Evolutionary conservation across 2,888 invertebrate genomes (phyloP).

Genomic region (Folsomia manolachei): DNA sequence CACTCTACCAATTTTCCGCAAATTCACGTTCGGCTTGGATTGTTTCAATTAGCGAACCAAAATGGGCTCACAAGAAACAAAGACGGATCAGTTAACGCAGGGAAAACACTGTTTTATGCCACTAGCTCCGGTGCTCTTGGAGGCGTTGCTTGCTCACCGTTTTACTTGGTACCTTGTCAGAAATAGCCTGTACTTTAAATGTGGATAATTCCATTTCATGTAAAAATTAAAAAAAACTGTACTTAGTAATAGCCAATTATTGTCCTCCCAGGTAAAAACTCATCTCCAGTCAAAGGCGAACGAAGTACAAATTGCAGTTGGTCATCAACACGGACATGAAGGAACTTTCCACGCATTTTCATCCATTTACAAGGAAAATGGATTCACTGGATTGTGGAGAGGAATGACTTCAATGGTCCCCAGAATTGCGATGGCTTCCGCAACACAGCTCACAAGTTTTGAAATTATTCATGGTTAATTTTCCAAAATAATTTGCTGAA

Average conservation of each 20-base stretch:
- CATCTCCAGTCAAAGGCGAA: conserved; percentile 70
- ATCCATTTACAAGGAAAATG: conserved; percentile 55
- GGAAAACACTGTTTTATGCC: conserved; percentile 68
- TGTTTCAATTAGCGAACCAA: conserved; percentile 69
- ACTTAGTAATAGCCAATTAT: too few relatives aligned
- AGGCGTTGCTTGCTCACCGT: conserved; percentile 76
- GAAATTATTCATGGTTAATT: conserved; percentile 50
- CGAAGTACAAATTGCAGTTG: conserved; percentile 74
- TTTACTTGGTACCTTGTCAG: conserved; percentile 69
- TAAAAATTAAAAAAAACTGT: too few relatives aligned
- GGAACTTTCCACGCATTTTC: conserved; percentile 66
- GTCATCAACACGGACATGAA: conserved; percentile 75
- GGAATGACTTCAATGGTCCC: conserved; percentile 72
- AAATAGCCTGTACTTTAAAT: conserved; percentile 20
- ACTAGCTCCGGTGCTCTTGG: conserved; percentile 76
- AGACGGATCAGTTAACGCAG: conserved; percentile 32
- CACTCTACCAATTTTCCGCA: conserved; percentile 81
- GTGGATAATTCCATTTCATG: too few relatives aligned
- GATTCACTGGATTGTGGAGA: conserved; percentile 70
- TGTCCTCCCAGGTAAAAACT: conserved; percentile 72
- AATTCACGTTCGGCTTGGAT: conserved; percentile 79
- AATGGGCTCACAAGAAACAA: conserved; percentile 62
- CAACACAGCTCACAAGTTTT: conserved; percentile 79
- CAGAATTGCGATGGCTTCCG: conserved; percentile 74
- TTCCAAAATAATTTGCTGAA: not conserved